Conservation (phyloP, 2,888 invertebrate species). For the Pandemis corylana region DNA sequence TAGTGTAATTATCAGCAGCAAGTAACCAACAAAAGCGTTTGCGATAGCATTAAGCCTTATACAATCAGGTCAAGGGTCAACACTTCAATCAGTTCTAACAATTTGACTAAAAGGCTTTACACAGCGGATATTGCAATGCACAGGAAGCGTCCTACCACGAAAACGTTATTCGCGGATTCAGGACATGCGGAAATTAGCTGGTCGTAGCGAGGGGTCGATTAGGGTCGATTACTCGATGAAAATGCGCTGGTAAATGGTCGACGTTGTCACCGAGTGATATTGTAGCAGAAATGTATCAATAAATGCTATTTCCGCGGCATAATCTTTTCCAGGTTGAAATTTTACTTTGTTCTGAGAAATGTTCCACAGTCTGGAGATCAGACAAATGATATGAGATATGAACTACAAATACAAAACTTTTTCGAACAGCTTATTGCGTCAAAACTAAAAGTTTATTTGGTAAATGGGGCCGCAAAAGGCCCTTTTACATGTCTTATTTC, state of each 20-base stretch:
- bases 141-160: slow-evolving; percentile 49
- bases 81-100: slow-evolving; percentile 57
- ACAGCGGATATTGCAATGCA: slow-evolving; percentile 72
- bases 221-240: slow-evolving; percentile 17
- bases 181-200: slow-evolving; percentile 64
- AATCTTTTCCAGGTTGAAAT: neutral
- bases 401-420: neutral
- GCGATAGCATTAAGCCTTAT: slow-evolving; percentile 28
- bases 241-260: neutral
- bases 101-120: slow-evolving; percentile 73
- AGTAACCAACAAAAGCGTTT: neutral
- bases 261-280: neutral
- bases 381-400: neutral
- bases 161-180: slow-evolving; percentile 52
- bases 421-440: neutral
- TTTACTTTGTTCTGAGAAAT: neutral
- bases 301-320: slow-evolving; percentile 1
- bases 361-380: neutral
- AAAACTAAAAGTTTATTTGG: too few species aligned
- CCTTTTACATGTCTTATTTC: too few species aligned
- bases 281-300: neutral
- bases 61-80: slow-evolving; percentile 44
- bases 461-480: too few species aligned
- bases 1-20: neutral
- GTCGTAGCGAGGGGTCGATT: slow-evolving; percentile 26